These are phyloP conservation scores for Hirudo medicinalis DNA, from an alignment of 1,140 invertebrate genomes.

Conservation along the genomic window DNA sequence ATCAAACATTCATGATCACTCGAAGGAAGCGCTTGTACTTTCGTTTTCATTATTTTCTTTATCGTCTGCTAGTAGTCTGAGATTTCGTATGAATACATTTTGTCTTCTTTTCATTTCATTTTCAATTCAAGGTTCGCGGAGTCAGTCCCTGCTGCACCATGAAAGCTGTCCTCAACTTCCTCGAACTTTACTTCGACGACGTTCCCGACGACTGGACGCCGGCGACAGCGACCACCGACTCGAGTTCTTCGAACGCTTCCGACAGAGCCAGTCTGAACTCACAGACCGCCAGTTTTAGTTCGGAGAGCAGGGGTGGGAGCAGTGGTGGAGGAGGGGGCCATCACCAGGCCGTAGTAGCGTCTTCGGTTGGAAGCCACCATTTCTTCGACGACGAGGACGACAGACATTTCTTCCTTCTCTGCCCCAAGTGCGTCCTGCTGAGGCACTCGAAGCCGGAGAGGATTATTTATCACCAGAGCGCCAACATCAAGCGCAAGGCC, in stretches of 20 bases:
- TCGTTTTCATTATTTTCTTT: too few relatives aligned
- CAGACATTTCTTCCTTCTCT: conserved; percentile 22
- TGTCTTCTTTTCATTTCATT: not conserved
- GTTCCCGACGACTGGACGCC: conserved; percentile 19
- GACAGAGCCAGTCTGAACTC: conserved; percentile 22
- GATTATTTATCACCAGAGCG: conserved; percentile 20
- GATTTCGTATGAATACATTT: too few relatives aligned
- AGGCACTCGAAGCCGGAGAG: conserved; percentile 24
- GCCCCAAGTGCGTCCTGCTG: conserved; percentile 23
- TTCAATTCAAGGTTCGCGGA: conserved; percentile 11
- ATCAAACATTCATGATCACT: too few relatives aligned
- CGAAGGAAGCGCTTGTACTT: too few relatives aligned
- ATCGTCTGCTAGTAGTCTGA: too few relatives aligned
- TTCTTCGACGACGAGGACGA: conserved; percentile 22
- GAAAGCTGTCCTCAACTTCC: conserved; percentile 23
- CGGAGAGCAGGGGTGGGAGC: conserved; percentile 11
- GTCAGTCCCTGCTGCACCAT: conserved; percentile 24
- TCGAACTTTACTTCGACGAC: conserved; percentile 24
- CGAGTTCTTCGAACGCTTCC: not conserved
- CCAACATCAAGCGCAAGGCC: conserved; percentile 19
- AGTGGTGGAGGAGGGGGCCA: conserved; percentile 13
- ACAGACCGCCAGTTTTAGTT: conserved; percentile 11
- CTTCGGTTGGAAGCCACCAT: conserved; percentile 4
- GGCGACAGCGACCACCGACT: not conserved
- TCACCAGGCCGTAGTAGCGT: conserved; percentile 3